Evolutionary conservation across 2,888 invertebrate species (phyloP).

Genomic region (Iphiclides podalirius): DNA sequence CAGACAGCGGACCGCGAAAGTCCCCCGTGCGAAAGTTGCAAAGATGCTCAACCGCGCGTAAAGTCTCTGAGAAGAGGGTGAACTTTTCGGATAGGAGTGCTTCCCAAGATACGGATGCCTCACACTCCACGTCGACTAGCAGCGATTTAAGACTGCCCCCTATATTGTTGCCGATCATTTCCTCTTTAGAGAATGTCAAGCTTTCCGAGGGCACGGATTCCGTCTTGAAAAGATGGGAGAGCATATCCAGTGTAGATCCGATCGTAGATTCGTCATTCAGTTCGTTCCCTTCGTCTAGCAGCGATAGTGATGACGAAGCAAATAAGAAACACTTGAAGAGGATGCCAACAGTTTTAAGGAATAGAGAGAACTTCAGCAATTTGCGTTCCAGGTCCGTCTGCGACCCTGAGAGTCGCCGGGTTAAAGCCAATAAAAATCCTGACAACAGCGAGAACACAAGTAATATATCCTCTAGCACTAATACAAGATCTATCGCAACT

Average conservation of each 20-base stretch:
- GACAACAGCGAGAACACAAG: conserved; percentile 69
- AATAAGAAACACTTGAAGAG: conserved; percentile 60
- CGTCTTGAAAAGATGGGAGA: conserved; percentile 78
- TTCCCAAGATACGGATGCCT: conserved; percentile 83
- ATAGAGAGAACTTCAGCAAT: conserved; percentile 63
- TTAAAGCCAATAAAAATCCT: conserved; percentile 48
- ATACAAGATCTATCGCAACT: conserved; percentile 62
- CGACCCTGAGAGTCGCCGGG: conserved; percentile 65
- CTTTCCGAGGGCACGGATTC: conserved; percentile 61
- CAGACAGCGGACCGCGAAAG: conserved; percentile 39
- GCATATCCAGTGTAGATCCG: conserved; percentile 85
- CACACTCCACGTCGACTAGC: conserved; percentile 80
- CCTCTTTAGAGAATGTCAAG: conserved; percentile 80
- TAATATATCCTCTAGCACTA: conserved; percentile 67
- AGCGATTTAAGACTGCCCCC: conserved; percentile 85
- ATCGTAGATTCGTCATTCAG: conserved; percentile 84
- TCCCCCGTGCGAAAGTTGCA: conserved; percentile 50
- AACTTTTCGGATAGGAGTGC: conserved; percentile 76
- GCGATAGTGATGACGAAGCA: conserved; percentile 70
- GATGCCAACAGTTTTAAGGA: conserved; percentile 60
- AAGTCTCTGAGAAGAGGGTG: conserved; percentile 70
- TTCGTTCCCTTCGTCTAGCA: conserved; percentile 75
- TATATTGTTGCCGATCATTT: conserved; percentile 84
- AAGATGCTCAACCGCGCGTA: conserved; percentile 69
- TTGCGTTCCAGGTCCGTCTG: conserved; percentile 74